Evolutionary conservation across 1,140 invertebrate genomes (phyloP).

Genomic region (Diabrotica virgifera): DNA sequence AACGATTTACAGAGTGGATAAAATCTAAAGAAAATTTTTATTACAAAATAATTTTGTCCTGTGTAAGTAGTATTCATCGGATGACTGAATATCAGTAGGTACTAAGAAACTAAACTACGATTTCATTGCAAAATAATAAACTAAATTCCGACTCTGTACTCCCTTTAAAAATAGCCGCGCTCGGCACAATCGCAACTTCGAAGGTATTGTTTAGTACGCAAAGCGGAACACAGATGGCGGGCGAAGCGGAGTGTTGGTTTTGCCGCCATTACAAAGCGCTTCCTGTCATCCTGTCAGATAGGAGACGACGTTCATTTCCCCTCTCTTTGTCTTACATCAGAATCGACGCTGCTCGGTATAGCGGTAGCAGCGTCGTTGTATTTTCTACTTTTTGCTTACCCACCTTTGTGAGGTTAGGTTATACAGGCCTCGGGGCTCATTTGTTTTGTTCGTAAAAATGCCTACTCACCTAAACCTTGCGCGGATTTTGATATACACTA

Average conservation of each 20-base stretch:
- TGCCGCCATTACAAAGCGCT: constrained; percentile 1
- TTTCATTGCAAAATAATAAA: not conserved
- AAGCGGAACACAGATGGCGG: constrained; percentile 1
- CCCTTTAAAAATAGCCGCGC: constrained; percentile 1
- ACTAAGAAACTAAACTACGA: too few relatives aligned
- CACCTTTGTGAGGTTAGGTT: not conserved
- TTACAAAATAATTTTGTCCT: too few relatives aligned
- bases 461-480: not conserved
- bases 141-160: not conserved
- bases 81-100: too few relatives aligned
- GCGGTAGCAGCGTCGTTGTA: not conserved
- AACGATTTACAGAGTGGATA: too few relatives aligned
- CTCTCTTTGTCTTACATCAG: not conserved
- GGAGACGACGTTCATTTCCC: not conserved
- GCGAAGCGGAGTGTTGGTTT: not conserved
- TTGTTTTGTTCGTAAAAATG: not conserved
- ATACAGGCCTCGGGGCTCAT: not conserved
- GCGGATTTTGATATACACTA: too few relatives aligned
- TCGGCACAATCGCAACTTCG: not conserved
- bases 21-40: too few relatives aligned
- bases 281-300: constrained; percentile 1
- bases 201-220: not conserved
- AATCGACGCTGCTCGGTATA: not conserved
- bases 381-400: not conserved
- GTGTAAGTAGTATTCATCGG: too few relatives aligned